Evolutionary conservation across 2,797 vertebrate species (phyloP).

Genomic region (Cossypha dichroa): DNA sequence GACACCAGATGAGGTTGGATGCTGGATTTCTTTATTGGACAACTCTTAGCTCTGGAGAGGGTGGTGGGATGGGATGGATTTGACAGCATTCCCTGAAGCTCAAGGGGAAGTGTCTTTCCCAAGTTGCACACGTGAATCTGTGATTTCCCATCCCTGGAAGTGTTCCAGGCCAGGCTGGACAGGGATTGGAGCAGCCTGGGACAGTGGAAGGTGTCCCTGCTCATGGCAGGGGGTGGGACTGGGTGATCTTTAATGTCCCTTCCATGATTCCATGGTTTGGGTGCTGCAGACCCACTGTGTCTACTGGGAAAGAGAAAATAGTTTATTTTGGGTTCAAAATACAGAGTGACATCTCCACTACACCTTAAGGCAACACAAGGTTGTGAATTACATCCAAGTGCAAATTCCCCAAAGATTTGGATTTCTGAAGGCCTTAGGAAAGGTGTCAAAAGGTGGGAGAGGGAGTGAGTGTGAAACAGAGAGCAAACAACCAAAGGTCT

Average conservation of each 20-base stretch:
- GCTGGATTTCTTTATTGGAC: background rate
- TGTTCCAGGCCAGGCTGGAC: background rate
- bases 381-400: background rate
- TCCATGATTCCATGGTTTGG: background rate
- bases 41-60: background rate
- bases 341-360: background rate
- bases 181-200: background rate
- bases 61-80: background rate
- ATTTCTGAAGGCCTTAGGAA: background rate
- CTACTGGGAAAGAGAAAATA: background rate
- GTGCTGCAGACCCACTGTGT: background rate
- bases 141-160: background rate
- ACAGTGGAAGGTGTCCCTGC: background rate
- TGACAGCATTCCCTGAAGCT: background rate
- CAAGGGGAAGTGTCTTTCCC: background rate
- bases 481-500: background rate
- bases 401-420: background rate
- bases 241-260: background rate
- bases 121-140: rapidly evolving
- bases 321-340: background rate
- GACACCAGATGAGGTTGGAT: slow-evolving; percentile 83
- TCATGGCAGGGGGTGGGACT: background rate
- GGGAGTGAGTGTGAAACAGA: background rate
- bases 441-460: background rate
- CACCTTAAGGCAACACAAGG: background rate